A percentile compares a stretch with the other conserved stretches of the same genome.
Conservation (phyloP, 2,113 vertebrate genomes). For the Microcebus tavaratra region DNA sequence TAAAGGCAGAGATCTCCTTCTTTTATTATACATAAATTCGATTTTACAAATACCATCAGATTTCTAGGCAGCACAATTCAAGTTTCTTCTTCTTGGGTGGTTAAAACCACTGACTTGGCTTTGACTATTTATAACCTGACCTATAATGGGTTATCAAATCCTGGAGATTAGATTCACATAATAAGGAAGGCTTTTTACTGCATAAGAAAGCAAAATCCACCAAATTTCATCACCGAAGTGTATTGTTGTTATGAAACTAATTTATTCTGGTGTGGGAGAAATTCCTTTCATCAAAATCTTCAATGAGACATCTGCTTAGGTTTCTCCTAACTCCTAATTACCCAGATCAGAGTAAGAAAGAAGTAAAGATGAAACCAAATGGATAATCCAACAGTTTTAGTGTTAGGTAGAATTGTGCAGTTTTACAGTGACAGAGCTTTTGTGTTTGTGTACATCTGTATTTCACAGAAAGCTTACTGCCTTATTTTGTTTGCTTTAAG, state of each 20-base stretch:
- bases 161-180: neutral
- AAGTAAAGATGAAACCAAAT: neutral
- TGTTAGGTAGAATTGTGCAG: too few relatives aligned
- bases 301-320: neutral
- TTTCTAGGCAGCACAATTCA: neutral
- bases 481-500: neutral
- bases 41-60: neutral
- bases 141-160: neutral
- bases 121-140: neutral
- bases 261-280: neutral
- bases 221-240: neutral
- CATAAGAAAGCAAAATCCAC: constrained; percentile 28
- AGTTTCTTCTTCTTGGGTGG: neutral
- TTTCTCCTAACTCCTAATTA: neutral
- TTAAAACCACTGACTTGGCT: neutral
- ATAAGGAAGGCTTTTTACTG: neutral
- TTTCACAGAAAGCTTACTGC: neutral
- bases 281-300: constrained; percentile 16
- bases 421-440: neutral
- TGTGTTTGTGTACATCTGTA: neutral
- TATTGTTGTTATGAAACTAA: constrained; percentile 13
- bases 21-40: neutral
- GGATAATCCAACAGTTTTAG: neutral
- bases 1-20: neutral
- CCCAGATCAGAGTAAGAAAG: neutral